Evolutionary conservation across 2,797 vertebrate genomes (phyloP).

Genomic region (Hyperoplus immaculatus): DNA sequence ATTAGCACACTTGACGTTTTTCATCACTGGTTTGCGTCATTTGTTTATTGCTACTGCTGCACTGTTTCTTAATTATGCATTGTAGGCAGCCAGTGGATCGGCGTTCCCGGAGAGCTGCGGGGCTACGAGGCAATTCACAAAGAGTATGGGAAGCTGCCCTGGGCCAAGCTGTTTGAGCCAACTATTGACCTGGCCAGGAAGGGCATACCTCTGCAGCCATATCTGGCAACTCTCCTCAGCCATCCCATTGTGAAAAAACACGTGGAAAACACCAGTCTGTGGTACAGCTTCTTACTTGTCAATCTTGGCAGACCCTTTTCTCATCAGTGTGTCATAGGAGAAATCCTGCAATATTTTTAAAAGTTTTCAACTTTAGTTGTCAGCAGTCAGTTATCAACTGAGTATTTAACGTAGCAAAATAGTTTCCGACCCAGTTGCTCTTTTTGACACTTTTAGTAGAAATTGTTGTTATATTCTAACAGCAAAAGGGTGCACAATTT

Average conservation of each 20-base stretch:
- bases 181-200: conserved; percentile 90
- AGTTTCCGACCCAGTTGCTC: background rate
- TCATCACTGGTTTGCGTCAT: background rate
- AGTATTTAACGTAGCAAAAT: conserved; percentile 29
- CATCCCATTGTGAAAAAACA: accelerated
- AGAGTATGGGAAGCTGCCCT: conserved; percentile 88
- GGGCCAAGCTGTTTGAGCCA: conserved; percentile 82
- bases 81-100: conserved; percentile 87
- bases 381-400: conserved; percentile 19
- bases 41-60: conserved; percentile 3
- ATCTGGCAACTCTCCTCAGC: conserved; percentile 52
- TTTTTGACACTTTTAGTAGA: conserved; percentile 8
- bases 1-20: background rate
- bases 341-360: background rate
- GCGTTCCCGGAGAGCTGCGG: conserved; percentile 92
- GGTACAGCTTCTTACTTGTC: conserved; percentile 67
- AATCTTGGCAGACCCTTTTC: background rate
- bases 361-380: background rate
- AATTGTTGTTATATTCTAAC: conserved; percentile 2
- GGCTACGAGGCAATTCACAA: conserved; percentile 90
- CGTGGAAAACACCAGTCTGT: conserved; percentile 65
- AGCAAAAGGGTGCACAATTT: background rate
- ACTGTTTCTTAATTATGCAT: conserved; percentile 2
- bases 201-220: conserved; percentile 85
- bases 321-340: background rate